These are phyloP conservation scores for Neria commutata DNA, from an alignment of 2,888 invertebrate species.

Conservation along the genomic window DNA sequence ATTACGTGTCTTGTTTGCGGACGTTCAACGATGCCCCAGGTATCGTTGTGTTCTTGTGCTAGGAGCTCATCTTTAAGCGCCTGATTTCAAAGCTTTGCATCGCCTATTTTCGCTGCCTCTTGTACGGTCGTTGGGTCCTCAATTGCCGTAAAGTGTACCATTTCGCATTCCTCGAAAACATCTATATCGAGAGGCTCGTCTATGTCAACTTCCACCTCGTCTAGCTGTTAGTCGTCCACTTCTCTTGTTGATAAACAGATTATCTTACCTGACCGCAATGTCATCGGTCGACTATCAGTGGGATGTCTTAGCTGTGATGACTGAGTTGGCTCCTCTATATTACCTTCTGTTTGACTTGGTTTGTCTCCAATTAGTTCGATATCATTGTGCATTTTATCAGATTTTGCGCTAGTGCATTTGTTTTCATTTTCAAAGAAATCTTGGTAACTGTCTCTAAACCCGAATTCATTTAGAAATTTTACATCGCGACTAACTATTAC, in stretches of 20 bases:
- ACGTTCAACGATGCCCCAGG: slow-evolving; percentile 27
- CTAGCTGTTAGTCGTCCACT: no score
- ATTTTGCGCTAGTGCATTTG: not conserved
- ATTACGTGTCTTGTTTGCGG: slow-evolving; percentile 22
- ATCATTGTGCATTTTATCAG: no score
- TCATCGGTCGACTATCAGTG: no score
- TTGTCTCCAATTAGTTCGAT: no score
- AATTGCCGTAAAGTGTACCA: not conserved
- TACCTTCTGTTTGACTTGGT: no score
- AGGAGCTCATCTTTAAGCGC: slow-evolving; percentile 32
- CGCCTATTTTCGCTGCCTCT: slow-evolving; percentile 5
- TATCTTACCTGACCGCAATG: no score
- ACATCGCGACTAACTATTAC: slow-evolving; percentile 13
- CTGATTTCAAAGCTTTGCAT: slow-evolving; percentile 10
- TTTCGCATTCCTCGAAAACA: not conserved
- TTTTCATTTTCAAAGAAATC: no score
- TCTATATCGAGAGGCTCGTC: not conserved
- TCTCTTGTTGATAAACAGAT: no score
- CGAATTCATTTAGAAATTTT: slow-evolving; percentile 11
- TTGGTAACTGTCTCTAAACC: no score
- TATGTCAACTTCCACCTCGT: no score
- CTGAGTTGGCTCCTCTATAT: no score
- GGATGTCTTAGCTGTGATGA: no score
- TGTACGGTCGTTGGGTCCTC: not conserved
- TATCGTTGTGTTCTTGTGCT: slow-evolving; percentile 24